Percentiles rank a stretch among this genome's conserved stretches.
These are phyloP conservation scores for Drepanosiphum platanoidis DNA, from an alignment of 2,888 invertebrate species.

Conservation along the genomic window DNA sequence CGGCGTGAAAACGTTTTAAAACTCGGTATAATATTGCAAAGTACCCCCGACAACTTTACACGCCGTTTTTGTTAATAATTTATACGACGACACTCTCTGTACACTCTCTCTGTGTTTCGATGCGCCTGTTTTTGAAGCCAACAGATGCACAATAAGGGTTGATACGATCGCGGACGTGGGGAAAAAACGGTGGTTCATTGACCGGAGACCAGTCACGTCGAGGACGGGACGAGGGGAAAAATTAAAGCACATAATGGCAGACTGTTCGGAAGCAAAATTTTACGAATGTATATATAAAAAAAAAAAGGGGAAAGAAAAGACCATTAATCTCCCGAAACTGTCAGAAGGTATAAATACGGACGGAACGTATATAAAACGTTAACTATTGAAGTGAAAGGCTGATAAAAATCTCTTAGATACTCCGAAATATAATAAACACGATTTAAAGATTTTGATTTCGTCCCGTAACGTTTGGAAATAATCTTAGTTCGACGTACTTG, in stretches of 20 bases:
- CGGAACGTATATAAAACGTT: not conserved
- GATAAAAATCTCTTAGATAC: not conserved
- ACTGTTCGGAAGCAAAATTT: slow-evolving; percentile 10
- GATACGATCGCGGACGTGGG: not conserved
- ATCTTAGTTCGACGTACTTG: not conserved
- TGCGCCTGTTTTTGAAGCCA: slow-evolving; percentile 34
- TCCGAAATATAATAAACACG: not conserved
- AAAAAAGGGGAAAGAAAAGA: not conserved
- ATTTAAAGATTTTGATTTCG: not conserved
- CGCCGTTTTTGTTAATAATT: not conserved
- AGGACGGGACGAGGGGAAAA: not conserved
- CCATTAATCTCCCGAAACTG: slow-evolving; percentile 52
- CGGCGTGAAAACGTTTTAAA: not conserved
- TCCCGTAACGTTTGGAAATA: not conserved
- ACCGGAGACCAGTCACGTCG: not conserved
- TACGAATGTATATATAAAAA: slow-evolving; percentile 26
- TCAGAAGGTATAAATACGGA: slow-evolving; percentile 20
- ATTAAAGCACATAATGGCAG: slow-evolving; percentile 11
- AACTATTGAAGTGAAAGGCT: not conserved
- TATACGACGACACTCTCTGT: not conserved
- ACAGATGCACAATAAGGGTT: not conserved
- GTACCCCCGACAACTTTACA: slow-evolving; percentile 1
- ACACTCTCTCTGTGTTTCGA: not conserved
- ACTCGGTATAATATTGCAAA: not conserved
- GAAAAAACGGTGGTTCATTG: slow-evolving; percentile 22